Base-by-base conservation (phyloP, 2,797 vertebrate species). In the Phyllotis vaccarum region DNA sequence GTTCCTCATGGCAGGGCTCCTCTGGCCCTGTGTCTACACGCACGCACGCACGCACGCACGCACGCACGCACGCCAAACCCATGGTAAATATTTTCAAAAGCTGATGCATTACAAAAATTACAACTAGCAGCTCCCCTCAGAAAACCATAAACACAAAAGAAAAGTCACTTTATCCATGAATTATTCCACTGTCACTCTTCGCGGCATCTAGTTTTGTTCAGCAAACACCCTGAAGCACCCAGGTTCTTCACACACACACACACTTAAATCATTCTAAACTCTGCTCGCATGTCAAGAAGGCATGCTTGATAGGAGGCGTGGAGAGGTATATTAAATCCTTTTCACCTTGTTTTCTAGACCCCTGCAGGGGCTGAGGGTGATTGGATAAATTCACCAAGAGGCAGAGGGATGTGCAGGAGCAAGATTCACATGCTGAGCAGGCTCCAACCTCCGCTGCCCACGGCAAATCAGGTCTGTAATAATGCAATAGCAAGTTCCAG, bases 231-330 rank as follows among this genome's bases (percentile, higher is more conserved):
- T 16, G 31, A 70, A 52, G 43, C 34, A 37, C 87, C 54, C 34
- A 10, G 12, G 1, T 75, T 52, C 85, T 29, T 80, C 81, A 56
- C 52, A 27, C 29, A 56, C 52, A 27, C 29, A 6, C n/a, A 66
- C 86, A 31, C 56, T 91, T 58, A 76, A 75, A 72, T 14, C 21
- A 72, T 31, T 49, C 68, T 43, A 54, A 54, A 10, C 52, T 56
- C 75, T n/a, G 46, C 54, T 60, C 86, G n/a, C 31, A 60, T 82
- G 91, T 93, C 78, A 72, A 62, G 56, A 86, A 86, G 64, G 64
- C 64, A 17, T 88, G 29, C 89, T 91, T 80, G 68, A 70, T 60
- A 74, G 56, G 40, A 86, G 68, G 56, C 79, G 40, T 2, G 19
- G 17, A 21, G 60, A 86, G 17, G 62, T 86, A 46, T 86, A 82